phyloP scores from a whole-genome alignment of 2,113 vertebrate species.

The Phoxinus phoxinus region DNA sequence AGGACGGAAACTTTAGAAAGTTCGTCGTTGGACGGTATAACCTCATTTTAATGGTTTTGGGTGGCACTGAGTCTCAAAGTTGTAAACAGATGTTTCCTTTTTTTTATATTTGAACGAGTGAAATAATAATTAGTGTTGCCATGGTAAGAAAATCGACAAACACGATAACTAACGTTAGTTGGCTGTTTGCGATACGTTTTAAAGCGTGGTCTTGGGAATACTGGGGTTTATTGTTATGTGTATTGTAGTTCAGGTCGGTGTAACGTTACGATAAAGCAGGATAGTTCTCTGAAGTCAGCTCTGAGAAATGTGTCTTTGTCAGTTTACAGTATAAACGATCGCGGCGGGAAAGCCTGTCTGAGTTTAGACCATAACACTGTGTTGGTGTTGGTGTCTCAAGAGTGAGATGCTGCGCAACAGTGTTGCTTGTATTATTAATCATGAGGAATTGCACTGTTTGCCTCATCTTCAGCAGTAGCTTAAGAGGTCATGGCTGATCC shows the following conservation, averaged over 20 bases:
- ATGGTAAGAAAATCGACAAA: not conserved
- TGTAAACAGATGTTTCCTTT: constrained; percentile 18
- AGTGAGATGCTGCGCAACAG: not conserved
- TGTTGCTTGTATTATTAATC: not conserved
- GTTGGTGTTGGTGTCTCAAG: not conserved
- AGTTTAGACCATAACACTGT: not conserved
- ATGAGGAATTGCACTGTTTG: not conserved
- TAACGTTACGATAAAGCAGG: not conserved
- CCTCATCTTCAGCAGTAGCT: not conserved
- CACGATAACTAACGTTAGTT: too few species aligned
- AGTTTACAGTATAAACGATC: constrained; percentile 1
- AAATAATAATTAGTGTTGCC: not conserved
- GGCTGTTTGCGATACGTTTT: too few species aligned
- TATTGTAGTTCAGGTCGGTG: not conserved
- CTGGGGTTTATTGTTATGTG: not conserved
- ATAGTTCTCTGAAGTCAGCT: not conserved
- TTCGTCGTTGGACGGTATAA: not conserved
- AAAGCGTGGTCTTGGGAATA: not conserved
- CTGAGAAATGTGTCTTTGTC: not conserved
- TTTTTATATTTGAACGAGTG: not conserved
- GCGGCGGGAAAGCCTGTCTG: not conserved
- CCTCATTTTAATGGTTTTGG: not conserved
- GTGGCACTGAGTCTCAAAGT: not conserved
- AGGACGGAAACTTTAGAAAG: not conserved
- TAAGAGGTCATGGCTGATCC: not conserved